phyloP scores from a whole-genome alignment of 2,888 invertebrate species.

The Ypsolopha scabrella region DNA sequence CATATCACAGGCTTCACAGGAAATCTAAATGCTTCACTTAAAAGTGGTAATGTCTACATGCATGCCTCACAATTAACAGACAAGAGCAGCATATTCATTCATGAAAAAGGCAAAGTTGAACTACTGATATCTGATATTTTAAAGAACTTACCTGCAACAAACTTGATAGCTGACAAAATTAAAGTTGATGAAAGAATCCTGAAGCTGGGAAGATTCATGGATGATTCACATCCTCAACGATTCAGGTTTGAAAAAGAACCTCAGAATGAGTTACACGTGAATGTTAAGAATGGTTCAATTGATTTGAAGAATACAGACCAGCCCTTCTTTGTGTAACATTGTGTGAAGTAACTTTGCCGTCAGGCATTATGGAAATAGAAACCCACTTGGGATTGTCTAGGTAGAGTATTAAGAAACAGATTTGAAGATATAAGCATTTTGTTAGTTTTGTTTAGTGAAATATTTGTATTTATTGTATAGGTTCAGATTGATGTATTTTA shows the following conservation, averaged over 20 bases:
- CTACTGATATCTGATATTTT: conserved; percentile 50
- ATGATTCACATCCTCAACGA: conserved; percentile 55
- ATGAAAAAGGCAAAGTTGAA: conserved; percentile 62
- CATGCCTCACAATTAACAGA: conserved; percentile 51
- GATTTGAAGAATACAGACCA: conserved; percentile 51
- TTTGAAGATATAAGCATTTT: no score
- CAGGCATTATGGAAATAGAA: no score
- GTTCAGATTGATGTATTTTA: no score
- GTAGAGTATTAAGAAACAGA: no score
- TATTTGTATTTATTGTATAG: no score
- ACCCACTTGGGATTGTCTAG: no score
- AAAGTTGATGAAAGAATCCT: conserved; percentile 55
- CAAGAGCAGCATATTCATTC: conserved; percentile 63
- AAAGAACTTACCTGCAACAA: conserved; percentile 55
- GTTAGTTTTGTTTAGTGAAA: no score
- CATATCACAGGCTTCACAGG: conserved; percentile 56
- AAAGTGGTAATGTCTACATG: conserved; percentile 60
- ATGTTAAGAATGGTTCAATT: conserved; percentile 65
- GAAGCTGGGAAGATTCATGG: conserved; percentile 57
- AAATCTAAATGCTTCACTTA: conserved; percentile 51
- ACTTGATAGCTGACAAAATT: conserved; percentile 62
- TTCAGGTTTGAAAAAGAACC: conserved; percentile 57
- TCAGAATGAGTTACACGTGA: conserved; percentile 55
- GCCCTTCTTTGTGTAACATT: conserved; percentile 40
- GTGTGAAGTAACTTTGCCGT: no score